phyloP scores from a whole-genome alignment of 2,113 vertebrate species.

The Salvator merianae region DNA sequence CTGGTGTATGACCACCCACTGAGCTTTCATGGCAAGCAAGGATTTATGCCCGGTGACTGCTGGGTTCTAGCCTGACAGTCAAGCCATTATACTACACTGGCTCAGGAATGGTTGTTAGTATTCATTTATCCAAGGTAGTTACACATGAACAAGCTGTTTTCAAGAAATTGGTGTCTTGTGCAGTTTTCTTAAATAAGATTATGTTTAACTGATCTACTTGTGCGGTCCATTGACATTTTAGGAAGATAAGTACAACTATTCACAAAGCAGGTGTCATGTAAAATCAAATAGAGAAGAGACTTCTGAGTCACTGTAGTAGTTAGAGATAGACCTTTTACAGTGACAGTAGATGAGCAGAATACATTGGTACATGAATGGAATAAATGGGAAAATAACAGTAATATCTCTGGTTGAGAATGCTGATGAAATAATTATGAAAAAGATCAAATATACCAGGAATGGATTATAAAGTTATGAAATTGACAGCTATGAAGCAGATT shows the following conservation, averaged over 20 bases:
- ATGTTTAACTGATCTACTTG: too few relatives aligned
- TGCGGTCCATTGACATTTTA: not conserved
- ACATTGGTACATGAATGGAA: not conserved
- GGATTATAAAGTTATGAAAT: not conserved
- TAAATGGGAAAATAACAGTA: too few relatives aligned
- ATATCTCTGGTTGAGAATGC: not conserved
- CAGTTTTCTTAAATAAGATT: too few relatives aligned
- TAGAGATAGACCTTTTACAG: not conserved
- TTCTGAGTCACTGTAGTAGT: not conserved
- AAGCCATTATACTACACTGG: too few relatives aligned
- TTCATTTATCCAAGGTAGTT: not conserved
- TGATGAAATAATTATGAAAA: not conserved
- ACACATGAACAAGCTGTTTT: not conserved
- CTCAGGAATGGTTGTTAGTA: not conserved
- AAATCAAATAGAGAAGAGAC: not conserved
- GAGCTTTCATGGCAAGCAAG: too few relatives aligned
- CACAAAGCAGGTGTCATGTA: not conserved
- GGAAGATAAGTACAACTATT: not conserved
- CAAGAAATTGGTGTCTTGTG: too few relatives aligned
- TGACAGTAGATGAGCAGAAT: not conserved
- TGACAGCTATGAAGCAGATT: not conserved
- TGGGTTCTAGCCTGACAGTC: too few relatives aligned
- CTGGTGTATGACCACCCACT: too few relatives aligned
- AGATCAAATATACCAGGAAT: not conserved
- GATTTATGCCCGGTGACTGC: too few relatives aligned